These are phyloP conservation scores for Lithophane socia DNA, from an alignment of 2,888 invertebrate species.

Conservation along the genomic window DNA sequence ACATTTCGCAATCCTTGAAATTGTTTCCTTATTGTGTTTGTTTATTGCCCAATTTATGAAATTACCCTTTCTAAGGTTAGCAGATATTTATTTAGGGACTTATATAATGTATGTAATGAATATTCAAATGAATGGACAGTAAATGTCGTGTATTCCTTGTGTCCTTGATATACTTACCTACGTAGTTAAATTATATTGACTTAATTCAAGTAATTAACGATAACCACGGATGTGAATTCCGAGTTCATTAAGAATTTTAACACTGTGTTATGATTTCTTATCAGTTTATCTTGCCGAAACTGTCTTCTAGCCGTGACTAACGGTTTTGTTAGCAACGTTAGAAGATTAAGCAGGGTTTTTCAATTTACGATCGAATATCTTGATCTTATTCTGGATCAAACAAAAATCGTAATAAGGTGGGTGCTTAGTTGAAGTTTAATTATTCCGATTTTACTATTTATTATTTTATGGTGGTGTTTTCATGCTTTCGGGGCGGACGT, in stretches of 20 bases:
- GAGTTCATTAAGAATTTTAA: slow-evolving; percentile 24
- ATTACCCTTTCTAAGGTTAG: background rate
- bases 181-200: slow-evolving; percentile 7
- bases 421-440: no score
- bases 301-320: background rate
- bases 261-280: slow-evolving; percentile 12
- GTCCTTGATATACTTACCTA: background rate
- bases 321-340: no score
- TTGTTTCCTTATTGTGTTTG: background rate
- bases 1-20: background rate
- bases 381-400: no score
- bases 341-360: no score
- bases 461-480: background rate
- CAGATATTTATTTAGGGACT: background rate
- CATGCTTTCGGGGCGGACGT: background rate
- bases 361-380: no score
- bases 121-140: background rate
- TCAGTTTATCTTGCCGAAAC: slow-evolving; percentile 21
- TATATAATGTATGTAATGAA: background rate
- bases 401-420: no score
- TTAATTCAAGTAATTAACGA: slow-evolving; percentile 14
- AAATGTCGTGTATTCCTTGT: background rate
- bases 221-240: slow-evolving; percentile 9
- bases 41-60: background rate
- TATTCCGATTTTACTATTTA: no score